phyloP scores from a whole-genome alignment of 2,113 vertebrate species.

The Eidolon helvum region DNA sequence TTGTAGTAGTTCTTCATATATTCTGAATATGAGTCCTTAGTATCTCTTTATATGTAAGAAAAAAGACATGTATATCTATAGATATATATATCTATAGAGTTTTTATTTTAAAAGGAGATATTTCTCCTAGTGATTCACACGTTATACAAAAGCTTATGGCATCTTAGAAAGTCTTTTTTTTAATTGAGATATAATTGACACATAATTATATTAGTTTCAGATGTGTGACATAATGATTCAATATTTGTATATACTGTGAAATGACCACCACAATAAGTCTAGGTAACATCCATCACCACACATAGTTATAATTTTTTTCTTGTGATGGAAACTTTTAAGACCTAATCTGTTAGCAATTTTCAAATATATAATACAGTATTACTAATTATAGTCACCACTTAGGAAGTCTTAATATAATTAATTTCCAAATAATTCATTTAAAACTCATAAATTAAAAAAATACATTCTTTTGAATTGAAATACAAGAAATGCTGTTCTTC shows the following conservation, averaged over 20 bases:
- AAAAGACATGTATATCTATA: not conserved
- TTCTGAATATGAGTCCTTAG: not conserved
- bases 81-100: not conserved
- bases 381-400: not conserved
- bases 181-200: not conserved
- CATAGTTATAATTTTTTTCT: not conserved
- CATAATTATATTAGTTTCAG: not conserved
- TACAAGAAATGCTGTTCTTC: not conserved
- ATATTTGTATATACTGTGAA: not conserved
- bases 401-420: not conserved
- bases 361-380: not conserved
- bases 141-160: not conserved
- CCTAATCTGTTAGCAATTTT: not conserved
- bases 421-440: constrained; percentile 3
- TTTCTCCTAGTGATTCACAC: not conserved
- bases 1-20: not conserved
- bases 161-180: not conserved
- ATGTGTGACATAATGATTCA: not conserved
- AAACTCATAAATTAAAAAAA: not conserved
- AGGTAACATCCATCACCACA: not conserved
- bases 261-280: not conserved
- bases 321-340: not conserved
- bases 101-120: not conserved
- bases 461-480: not conserved
- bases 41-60: not conserved